Evolutionary conservation across 2,113 vertebrate species (phyloP).

Genomic region (Leptodactylus fuscus): DNA sequence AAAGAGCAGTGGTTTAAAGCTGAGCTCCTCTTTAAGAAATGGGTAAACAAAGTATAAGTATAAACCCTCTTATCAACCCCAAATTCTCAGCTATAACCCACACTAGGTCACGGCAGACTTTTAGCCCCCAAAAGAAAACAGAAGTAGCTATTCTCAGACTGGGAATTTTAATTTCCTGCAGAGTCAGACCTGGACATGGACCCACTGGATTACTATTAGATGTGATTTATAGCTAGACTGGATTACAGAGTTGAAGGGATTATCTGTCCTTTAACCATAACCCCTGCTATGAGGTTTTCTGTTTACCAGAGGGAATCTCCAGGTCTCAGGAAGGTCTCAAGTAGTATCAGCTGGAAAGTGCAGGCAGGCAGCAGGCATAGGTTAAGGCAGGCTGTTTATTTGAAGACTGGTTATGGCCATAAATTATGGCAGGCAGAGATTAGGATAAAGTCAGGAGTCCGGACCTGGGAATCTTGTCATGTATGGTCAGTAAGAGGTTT

Average conservation of each 20-base stretch:
- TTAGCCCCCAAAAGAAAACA: not conserved
- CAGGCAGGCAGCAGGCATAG: not conserved
- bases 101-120: too few species aligned
- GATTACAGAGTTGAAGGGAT: not conserved
- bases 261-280: not conserved
- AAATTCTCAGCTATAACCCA: too few species aligned
- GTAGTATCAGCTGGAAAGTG: not conserved
- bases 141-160: not conserved
- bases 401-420: too few species aligned
- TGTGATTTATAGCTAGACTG: not conserved
- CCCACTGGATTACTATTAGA: not conserved
- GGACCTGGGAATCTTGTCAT: too few species aligned
- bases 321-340: not conserved
- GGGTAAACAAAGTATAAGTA: too few species aligned
- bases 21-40: too few species aligned
- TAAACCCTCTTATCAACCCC: too few species aligned
- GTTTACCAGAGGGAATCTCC: not conserved
- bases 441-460: too few species aligned
- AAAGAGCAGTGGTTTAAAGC: too few species aligned
- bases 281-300: not conserved
- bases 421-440: too few species aligned
- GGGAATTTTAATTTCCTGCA: constrained; percentile 5
- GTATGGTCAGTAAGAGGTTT: too few species aligned
- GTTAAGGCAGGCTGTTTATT: too few species aligned
- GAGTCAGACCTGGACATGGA: not conserved